phyloP scores from a whole-genome alignment of 1,140 invertebrate genomes.

The Scaptodrosophila lebanonensis region DNA sequence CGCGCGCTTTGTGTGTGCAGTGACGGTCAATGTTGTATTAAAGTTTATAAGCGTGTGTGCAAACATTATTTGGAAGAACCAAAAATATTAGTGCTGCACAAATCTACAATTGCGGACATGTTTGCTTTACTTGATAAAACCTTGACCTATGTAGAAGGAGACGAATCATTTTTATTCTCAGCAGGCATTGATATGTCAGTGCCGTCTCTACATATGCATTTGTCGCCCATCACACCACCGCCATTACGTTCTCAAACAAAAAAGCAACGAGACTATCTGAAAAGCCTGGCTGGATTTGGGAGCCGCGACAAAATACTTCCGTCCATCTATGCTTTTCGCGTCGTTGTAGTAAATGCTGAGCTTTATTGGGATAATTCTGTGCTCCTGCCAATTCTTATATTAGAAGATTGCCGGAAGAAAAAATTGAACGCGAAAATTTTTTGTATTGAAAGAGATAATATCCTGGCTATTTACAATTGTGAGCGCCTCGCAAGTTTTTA shows the following conservation, averaged over 20 bases:
- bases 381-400: conserved; percentile 40
- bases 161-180: conserved; percentile 10
- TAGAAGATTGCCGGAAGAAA: conserved; percentile 35
- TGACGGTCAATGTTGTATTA: conserved; percentile 37
- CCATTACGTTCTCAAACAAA: conserved; percentile 12
- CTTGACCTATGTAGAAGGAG: conserved; percentile 1
- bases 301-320: conserved; percentile 20
- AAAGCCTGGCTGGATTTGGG: not conserved
- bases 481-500: conserved; percentile 84
- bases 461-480: conserved; percentile 54
- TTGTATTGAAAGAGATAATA: conserved; percentile 44
- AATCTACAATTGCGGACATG: conserved; percentile 25
- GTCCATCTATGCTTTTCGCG: conserved; percentile 27
- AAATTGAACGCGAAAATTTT: conserved; percentile 40
- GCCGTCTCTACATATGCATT: conserved; percentile 2
- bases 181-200: not conserved
- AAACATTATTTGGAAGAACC: conserved; percentile 50
- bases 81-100: conserved; percentile 19
- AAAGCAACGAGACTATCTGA: conserved; percentile 15
- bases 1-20: conserved; percentile 18
- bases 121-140: conserved; percentile 23
- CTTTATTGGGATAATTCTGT: conserved; percentile 47
- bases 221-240: conserved; percentile 13
- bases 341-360: conserved; percentile 44
- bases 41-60: conserved; percentile 49